Base-by-base conservation (phyloP, 2,797 vertebrate species). In the Lindbergichthys nudifrons region DNA sequence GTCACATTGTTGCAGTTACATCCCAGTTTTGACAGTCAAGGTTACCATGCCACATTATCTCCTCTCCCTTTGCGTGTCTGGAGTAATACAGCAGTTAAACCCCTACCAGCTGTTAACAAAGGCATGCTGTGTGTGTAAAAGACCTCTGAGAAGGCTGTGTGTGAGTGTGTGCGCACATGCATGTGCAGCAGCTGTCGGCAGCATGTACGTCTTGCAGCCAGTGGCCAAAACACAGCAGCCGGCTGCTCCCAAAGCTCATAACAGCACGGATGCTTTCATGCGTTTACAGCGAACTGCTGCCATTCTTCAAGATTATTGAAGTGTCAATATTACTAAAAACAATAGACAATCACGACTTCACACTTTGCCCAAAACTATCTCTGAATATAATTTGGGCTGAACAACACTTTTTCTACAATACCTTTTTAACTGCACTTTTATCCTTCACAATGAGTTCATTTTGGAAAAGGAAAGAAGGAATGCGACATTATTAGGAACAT, bases 91-190 rank as follows among this genome's bases (percentile, higher is more conserved):
- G 82, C 85, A 73, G 80, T 91, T 84, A 91, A 91, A 84, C 78
- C 81, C 77, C 84, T 77, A 83, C 88, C 91, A 92, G 91, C 87
- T 92, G 90, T 89, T 90, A 89, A 92, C 90, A 92, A 93, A 90
- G 83, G 87, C 86, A 83, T 13, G 76, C 87, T 92, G 89, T 92
- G 86, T 89, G 85, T 64, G 79, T 70, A 67, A 77, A 67, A 73
- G 77, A 77, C 78, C 72, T 53, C 74, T 70, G 75, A 45, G 48
- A 68, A 42, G 65, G 56, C 63, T 77, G 39, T 48, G 62, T 57
- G 71, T 57, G 70, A 30, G 69, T 73, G 75, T 54, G 70, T 51
- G 80, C 14, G 61, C 47, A 51, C 75, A 65, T 75, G 77, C 80
- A 78, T 84, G 82, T 70, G 77, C 82, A 51, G 79, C 89, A 91